Evolutionary conservation across 2,888 invertebrate species (phyloP), one percentile per base, ranked within the genome.

Genomic region (Labia minor): DNA sequence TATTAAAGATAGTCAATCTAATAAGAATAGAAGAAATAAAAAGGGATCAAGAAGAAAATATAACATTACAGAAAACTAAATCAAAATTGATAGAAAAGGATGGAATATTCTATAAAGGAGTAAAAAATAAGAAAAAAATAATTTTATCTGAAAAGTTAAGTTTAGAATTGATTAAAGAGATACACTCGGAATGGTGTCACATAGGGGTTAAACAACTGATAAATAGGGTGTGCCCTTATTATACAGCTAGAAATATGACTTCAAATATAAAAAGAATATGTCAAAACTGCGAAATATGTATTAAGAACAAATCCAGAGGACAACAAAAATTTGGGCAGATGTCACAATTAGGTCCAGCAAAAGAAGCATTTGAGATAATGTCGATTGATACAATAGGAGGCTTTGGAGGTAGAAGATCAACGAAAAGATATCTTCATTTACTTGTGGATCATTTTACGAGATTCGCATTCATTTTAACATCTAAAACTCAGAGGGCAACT

Each of bases 331-430:
- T 71, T 65, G 74, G 71, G 3, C 64, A 70, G 11, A 65, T 73
- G 67, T 72, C 73, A 8, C 71, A 73, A 19, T 61, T 73, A 19
- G 73, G 73, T 8, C 73, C 74, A 11, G 73, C 74, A 4, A 67
- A 66, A 49, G 61, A 71, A 21, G 73, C 73, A 6, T 72, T 72
- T 67, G 72, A 74, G 69, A 73, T 74, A 66, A 65, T 73, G 1
- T 73, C 73, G 6, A 67, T 74, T 6, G 74, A 74, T 65, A 74
- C 73, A 3, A 73, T 74, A 62, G 74, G 73, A 21, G 73, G 74
- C 8, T 71, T 74, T 68, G 72, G 72, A 19, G 72, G 72, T 2
- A 66, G 68, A 20, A 65, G 71, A 62, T 72, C 72, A 10, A 71
- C 72, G 68, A 74, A 74, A 70, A 73, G 64, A 71, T 74, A 73